Evolutionary conservation across 2,113 vertebrate genomes (phyloP).

Genomic region (Grantiella picta): DNA sequence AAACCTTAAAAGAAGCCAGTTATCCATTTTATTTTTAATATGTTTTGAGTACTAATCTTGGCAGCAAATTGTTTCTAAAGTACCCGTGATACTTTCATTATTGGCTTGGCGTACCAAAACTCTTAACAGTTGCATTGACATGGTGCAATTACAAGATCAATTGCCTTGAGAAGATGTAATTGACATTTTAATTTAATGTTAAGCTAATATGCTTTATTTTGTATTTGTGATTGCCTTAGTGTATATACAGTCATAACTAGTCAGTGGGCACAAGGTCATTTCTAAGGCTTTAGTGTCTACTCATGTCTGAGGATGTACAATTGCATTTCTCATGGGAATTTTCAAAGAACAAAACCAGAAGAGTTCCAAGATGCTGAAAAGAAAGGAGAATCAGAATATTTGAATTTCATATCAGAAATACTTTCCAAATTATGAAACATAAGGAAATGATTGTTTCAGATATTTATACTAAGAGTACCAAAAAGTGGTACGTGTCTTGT

Average conservation of each 20-base stretch:
- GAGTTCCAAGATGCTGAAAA: neutral
- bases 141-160: neutral
- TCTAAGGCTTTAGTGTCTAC: neutral
- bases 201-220: neutral
- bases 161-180: neutral
- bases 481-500: neutral
- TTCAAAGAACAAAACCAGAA: neutral
- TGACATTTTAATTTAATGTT: neutral
- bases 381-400: neutral
- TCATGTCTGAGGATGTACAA: neutral
- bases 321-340: neutral
- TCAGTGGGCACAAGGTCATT: neutral
- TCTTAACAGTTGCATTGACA: neutral
- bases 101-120: neutral
- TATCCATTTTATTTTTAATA: neutral
- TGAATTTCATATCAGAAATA: neutral
- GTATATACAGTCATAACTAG: neutral
- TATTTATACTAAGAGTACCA: neutral
- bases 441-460: neutral
- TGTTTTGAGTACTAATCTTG: neutral
- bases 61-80: neutral
- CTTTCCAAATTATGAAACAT: neutral
- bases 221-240: neutral
- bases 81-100: neutral
- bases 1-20: neutral